A percentile compares a stretch with the other conserved stretches of the same genome.
These are phyloP conservation scores for Streptopelia turtur DNA, from an alignment of 2,797 vertebrate genomes.

Conservation along the genomic window DNA sequence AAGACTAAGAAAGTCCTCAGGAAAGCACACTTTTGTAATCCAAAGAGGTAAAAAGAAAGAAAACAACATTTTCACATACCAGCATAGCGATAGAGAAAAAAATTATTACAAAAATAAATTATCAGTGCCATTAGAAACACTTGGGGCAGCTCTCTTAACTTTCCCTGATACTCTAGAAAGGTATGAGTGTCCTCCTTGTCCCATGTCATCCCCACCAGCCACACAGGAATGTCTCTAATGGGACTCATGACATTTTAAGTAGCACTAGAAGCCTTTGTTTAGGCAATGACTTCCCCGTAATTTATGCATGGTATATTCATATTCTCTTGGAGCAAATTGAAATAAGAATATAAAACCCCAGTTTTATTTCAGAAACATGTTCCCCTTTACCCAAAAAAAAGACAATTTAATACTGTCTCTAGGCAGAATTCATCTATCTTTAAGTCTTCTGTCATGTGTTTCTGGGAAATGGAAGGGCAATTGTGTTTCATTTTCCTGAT, in stretches of 20 bases:
- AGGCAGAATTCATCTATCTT: background rate
- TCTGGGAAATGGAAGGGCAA: background rate
- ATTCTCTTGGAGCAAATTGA: background rate
- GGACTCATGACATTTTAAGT: background rate
- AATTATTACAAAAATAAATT: background rate
- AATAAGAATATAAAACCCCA: background rate
- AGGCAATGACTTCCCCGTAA: background rate
- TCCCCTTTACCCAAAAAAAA: background rate
- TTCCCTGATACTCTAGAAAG: background rate
- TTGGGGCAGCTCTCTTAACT: fast-evolving
- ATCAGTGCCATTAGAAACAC: background rate
- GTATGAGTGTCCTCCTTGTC: too few species aligned
- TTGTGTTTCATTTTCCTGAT: background rate
- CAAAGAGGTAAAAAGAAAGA: background rate
- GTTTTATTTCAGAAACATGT: background rate
- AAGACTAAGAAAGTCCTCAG: background rate
- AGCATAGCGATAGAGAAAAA: background rate
- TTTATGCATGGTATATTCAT: background rate
- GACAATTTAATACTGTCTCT: background rate
- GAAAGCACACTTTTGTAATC: background rate
- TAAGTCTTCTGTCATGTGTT: background rate
- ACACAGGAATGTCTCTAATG: background rate
- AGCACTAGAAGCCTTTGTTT: background rate
- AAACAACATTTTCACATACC: background rate
- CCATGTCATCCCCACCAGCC: background rate